Evolutionary conservation across 2,797 vertebrate genomes (phyloP).

Genomic region (Sitta carolinensis): DNA sequence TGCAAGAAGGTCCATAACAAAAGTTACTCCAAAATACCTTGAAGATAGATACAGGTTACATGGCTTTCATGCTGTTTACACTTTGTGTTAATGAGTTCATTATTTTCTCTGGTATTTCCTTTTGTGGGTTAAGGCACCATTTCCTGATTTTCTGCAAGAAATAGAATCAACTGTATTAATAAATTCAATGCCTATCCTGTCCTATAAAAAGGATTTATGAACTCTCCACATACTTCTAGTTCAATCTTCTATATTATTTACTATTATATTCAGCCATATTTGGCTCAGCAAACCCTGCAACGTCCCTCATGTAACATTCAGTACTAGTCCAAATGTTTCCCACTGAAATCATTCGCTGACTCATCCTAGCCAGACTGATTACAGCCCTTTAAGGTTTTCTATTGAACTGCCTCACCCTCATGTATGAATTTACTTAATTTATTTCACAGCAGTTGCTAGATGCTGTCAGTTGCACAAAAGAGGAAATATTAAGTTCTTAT

Average conservation of each 20-base stretch:
- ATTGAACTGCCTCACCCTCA: not conserved
- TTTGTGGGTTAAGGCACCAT: not conserved
- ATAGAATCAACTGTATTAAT: not conserved
- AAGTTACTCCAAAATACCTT: not conserved
- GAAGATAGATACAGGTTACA: not conserved
- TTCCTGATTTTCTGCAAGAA: slow-evolving; percentile 8
- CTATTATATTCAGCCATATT: not conserved
- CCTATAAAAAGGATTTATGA: not conserved
- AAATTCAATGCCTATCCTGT: not conserved
- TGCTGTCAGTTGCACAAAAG: not conserved
- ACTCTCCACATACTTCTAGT: not conserved
- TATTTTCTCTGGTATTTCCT: not conserved
- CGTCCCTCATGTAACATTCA: not conserved
- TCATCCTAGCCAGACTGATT: not conserved
- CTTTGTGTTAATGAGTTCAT: not conserved
- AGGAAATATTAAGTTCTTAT: not conserved
- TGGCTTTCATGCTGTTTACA: not conserved
- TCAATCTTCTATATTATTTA: not conserved
- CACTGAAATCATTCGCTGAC: not conserved
- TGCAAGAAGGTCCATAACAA: not conserved
- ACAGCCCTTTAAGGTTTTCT: not conserved
- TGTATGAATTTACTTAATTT: not conserved
- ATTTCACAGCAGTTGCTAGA: not conserved
- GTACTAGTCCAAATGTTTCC: not conserved
- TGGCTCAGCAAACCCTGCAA: not conserved